Conservation (phyloP, 1,140 invertebrate species). For the Zeugodacus cucurbitae region DNA sequence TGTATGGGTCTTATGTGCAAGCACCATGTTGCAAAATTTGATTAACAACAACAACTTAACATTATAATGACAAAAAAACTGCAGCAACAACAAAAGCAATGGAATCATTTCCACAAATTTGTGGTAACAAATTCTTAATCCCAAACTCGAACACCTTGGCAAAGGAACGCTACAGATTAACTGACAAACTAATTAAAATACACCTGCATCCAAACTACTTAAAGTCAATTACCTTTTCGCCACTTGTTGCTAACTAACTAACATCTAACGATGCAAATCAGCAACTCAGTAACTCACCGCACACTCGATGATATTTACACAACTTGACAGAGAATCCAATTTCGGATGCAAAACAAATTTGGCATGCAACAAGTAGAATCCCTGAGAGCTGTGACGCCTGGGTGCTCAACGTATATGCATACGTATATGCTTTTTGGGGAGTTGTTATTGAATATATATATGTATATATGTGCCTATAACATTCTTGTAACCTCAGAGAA, state of each 20-base stretch:
- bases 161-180: neutral
- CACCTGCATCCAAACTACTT: neutral
- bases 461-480: too few species aligned
- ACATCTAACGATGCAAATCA: neutral
- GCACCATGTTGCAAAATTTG: too few species aligned
- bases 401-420: too few species aligned
- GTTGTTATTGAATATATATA: neutral
- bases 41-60: too few species aligned
- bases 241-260: neutral
- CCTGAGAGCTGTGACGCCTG: too few species aligned
- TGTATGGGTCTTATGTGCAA: too few species aligned
- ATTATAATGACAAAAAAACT: too few species aligned
- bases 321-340: neutral
- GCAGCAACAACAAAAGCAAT: too few species aligned
- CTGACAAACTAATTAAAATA: constrained; percentile 33
- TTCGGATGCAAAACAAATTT: neutral
- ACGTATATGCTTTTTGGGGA: too few species aligned
- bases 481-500: too few species aligned
- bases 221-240: constrained; percentile 9
- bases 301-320: neutral
- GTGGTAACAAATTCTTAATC: too few species aligned
- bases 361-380: neutral
- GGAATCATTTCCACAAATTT: too few species aligned
- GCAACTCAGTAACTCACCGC: neutral
- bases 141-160: neutral